These are phyloP conservation scores for Neodontobutis hainanensis DNA, from an alignment of 2,113 vertebrate genomes.

Conservation along the genomic window DNA sequence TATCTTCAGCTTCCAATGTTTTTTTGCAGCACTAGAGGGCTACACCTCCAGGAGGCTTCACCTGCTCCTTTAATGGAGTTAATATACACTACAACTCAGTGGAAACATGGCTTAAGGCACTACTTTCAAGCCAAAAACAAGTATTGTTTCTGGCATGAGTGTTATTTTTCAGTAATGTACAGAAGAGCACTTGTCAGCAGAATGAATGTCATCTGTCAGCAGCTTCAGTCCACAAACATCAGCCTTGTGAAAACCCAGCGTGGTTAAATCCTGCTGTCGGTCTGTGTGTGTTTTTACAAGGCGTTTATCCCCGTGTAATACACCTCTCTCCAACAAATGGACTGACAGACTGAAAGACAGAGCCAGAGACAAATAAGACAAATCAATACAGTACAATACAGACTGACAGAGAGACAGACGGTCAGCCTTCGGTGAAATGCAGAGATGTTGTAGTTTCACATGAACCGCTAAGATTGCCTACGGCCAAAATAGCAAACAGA, in stretches of 20 bases:
- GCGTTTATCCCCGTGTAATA: conserved; percentile 22
- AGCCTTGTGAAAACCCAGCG: conserved; percentile 33
- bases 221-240: conserved; percentile 39
- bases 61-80: too few relatives aligned
- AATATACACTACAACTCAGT: too few relatives aligned
- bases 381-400: conserved; percentile 62
- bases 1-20: too few relatives aligned
- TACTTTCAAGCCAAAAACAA: too few relatives aligned
- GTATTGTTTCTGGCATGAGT: background rate
- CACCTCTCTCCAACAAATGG: conserved; percentile 43
- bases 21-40: too few relatives aligned
- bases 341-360: conserved; percentile 55
- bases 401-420: conserved; percentile 78
- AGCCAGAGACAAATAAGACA: conserved; percentile 70
- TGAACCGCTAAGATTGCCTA: conserved; percentile 75
- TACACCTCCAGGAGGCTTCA: too few relatives aligned
- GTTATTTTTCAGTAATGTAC: background rate
- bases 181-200: background rate
- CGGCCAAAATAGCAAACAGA: conserved; percentile 26
- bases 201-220: conserved; percentile 7
- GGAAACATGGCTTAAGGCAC: too few relatives aligned
- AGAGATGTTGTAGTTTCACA: conserved; percentile 97
- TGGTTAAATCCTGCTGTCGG: conserved; percentile 27
- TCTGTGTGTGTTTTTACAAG: conserved; percentile 17
- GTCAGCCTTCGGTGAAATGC: conserved; percentile 87